Conservation (phyloP, 2,797 vertebrate species). For the Notolepis coatsorum region DNA sequence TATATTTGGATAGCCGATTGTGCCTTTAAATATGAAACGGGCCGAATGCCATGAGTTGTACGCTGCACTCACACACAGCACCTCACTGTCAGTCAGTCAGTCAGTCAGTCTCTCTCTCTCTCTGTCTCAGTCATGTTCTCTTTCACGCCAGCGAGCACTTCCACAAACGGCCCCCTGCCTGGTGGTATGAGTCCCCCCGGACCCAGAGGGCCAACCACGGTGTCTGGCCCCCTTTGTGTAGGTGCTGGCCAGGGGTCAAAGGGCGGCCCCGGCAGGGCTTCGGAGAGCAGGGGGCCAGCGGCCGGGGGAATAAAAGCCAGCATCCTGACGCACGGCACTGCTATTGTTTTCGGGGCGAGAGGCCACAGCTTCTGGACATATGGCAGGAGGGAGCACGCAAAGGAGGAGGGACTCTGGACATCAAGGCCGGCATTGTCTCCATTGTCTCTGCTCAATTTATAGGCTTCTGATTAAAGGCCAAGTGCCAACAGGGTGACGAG, state of each 20-base stretch:
- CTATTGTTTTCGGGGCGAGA: constrained; percentile 62
- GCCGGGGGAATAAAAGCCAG: constrained; percentile 69
- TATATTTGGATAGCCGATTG: no score
- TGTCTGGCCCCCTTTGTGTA: constrained; percentile 57
- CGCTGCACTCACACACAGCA: no score
- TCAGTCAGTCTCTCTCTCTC: no score
- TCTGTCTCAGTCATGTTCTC: constrained; percentile 3
- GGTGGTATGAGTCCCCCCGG: neutral
- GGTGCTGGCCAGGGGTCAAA: constrained; percentile 57
- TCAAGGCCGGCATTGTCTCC: constrained; percentile 36
- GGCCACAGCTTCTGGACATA: constrained; percentile 66
- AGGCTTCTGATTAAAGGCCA: constrained; percentile 30
- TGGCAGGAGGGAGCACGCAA: constrained; percentile 43
- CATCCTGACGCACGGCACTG: constrained; percentile 70
- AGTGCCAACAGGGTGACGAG: constrained; percentile 34
- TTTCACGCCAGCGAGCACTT: constrained; percentile 18
- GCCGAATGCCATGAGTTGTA: no score
- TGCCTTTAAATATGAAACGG: no score
- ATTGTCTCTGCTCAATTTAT: constrained; percentile 59
- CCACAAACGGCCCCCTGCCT: constrained; percentile 26
- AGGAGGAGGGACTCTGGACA: constrained; percentile 41
- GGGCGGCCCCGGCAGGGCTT: constrained; percentile 56
- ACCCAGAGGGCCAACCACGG: constrained; percentile 3
- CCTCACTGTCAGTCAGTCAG: no score
- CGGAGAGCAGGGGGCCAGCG: constrained; percentile 36